These are phyloP conservation scores for Pseudobourletiella spinata DNA, from an alignment of 1,140 invertebrate species.

Conservation along the genomic window DNA sequence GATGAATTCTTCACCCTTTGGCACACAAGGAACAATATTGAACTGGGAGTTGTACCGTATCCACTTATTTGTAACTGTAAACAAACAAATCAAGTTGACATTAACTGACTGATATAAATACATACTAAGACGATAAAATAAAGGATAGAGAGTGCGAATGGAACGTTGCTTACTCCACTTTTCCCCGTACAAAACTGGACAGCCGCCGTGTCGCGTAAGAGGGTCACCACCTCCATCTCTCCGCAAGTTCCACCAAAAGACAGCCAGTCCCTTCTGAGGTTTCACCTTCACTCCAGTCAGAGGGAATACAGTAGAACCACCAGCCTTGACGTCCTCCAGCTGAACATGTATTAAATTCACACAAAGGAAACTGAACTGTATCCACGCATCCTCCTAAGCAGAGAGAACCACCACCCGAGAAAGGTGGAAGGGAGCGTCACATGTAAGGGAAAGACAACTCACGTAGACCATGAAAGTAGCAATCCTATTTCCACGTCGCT, in stretches of 20 bases:
- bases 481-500: slow-evolving; percentile 45
- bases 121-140: no score
- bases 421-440: no score
- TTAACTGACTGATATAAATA: no score
- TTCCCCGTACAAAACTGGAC: slow-evolving; percentile 87
- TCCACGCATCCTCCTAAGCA: no score
- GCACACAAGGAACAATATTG: slow-evolving; percentile 29
- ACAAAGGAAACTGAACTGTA: background rate
- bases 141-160: no score
- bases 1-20: slow-evolving; percentile 5
- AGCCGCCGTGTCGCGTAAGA: slow-evolving; percentile 88
- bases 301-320: slow-evolving; percentile 91
- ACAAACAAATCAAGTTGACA: background rate
- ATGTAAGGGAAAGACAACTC: no score
- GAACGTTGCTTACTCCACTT: slow-evolving; percentile 74
- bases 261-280: slow-evolving; percentile 81
- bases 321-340: slow-evolving; percentile 45
- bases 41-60: slow-evolving; percentile 34
- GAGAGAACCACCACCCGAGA: no score
- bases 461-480: slow-evolving; percentile 50
- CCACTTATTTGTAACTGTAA: slow-evolving; percentile 37
- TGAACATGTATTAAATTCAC: slow-evolving; percentile 32
- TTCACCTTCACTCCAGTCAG: slow-evolving; percentile 69
- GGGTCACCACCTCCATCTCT: slow-evolving; percentile 87
- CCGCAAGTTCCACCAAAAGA: slow-evolving; percentile 93